Base-by-base conservation (phyloP, 1,140 invertebrate genomes). In the Chionoecetes opilio region DNA sequence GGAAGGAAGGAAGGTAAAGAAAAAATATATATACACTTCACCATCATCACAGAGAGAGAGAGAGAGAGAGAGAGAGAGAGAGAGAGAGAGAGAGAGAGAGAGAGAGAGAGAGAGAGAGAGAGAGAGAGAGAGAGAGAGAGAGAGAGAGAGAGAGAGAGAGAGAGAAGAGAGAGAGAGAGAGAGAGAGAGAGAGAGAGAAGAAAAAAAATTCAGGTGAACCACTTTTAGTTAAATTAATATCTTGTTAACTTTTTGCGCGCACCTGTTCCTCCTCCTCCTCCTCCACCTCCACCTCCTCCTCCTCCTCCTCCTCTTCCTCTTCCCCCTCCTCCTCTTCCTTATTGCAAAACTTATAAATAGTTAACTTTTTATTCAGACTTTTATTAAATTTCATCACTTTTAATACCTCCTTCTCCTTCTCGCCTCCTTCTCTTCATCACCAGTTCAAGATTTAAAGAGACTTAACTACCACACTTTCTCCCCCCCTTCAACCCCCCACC, bases 101-200 rank as follows among this genome's bases (percentile, higher is more conserved):
- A 82, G 91, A 34, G 34, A 92, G 34, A 34, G 21, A 82, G 46
- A 17, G 38, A 75, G 29, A 53, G 29, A 31, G 46, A 46, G 46
- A 75, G 26, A 63, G 38, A 91, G 46, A 35, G 91, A 92, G 63
- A 82, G 34, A 92, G 90, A 91, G 29, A 75, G 53, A 82, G 91
- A 82, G 53, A 92, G 63, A 92, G 91, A 92, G 31, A 35, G 34
- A 92, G 63, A 82, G 91, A 82, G 31, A 82, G 91, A 84, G 29
- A 84, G 82, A 37, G 37, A 41, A 21, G 46, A 53, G 8, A 53
- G 46, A 53, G 8, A 53, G 41, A 53, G 8, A 53, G 46, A 53
- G 8, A 53, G 46, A 53, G 8, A 9, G 8, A 53, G 2, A 53
- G 46, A 3, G 46, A 53, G 41, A 9, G 21, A 53, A 75, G n/a